Conservation (phyloP, 2,797 vertebrate genomes). For the Vireo griseus region DNA sequence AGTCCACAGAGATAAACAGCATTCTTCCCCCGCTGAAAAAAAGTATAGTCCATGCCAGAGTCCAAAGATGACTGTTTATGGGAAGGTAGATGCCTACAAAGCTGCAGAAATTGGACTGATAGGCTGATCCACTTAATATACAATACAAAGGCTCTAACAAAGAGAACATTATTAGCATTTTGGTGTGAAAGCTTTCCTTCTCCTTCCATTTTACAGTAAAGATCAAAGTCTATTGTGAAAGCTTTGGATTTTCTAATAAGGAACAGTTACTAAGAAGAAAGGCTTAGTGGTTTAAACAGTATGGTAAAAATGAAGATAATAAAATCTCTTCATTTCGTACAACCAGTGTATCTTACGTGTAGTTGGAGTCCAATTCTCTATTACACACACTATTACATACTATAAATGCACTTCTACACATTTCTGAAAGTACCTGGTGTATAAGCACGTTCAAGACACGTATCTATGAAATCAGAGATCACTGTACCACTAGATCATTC, state of each 20-base stretch:
- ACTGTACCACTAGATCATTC: background rate
- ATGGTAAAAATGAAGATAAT: background rate
- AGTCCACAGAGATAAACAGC: background rate
- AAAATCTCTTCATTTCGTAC: background rate
- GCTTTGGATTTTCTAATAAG: background rate
- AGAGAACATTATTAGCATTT: conserved; percentile 9
- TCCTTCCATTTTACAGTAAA: background rate
- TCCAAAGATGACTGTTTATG: background rate
- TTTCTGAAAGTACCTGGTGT: background rate
- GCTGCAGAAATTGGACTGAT: background rate
- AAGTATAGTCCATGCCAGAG: background rate
- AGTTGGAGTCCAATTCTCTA: background rate
- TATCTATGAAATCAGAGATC: background rate
- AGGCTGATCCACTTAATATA: background rate
- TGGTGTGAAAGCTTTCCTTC: background rate
- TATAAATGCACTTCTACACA: background rate
- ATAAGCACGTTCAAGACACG: background rate
- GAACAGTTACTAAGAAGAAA: background rate
- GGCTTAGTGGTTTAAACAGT: background rate
- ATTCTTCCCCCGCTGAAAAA: background rate
- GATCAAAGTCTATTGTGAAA: conserved; percentile 22
- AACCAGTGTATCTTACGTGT: background rate
- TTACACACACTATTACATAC: background rate
- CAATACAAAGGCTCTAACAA: background rate
- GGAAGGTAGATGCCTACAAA: background rate